Percentiles rank a stretch among this genome's conserved stretches.
These are phyloP conservation scores for Ashinkailepas kermadecensis DNA, from an alignment of 2,888 invertebrate genomes.

Conservation along the genomic window DNA sequence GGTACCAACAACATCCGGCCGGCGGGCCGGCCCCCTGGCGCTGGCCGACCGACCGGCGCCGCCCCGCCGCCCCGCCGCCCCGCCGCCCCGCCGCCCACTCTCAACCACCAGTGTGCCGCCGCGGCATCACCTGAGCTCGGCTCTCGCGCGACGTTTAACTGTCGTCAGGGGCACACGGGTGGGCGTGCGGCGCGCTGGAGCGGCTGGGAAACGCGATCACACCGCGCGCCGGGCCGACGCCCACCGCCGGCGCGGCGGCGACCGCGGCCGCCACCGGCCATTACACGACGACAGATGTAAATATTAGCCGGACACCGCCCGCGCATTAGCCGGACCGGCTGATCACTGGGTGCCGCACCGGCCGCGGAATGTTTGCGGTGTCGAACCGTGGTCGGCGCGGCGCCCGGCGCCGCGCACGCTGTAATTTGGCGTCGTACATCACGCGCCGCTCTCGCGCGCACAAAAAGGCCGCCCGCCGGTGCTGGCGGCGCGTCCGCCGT, in stretches of 20 bases:
- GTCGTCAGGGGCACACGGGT: too few relatives aligned
- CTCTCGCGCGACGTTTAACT: too few relatives aligned
- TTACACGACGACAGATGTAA: slow-evolving; percentile 7
- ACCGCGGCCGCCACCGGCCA: neutral
- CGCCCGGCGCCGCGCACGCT: neutral
- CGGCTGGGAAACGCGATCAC: neutral
- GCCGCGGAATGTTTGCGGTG: neutral
- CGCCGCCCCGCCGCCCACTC: neutral
- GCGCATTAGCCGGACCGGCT: neutral
- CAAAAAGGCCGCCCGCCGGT: neutral
- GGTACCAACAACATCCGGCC: too few relatives aligned
- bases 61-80: neutral
- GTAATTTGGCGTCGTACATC: slow-evolving; percentile 18
- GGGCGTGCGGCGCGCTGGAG: neutral
- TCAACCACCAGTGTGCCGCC: too few relatives aligned
- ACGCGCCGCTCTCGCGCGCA: neutral
- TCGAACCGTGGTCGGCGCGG: neutral
- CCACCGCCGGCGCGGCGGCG: neutral
- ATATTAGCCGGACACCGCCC: neutral
- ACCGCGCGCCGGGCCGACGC: neutral
- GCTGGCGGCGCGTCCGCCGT: neutral
- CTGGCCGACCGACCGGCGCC: neutral
- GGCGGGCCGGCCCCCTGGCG: neutral
- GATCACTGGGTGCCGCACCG: neutral
- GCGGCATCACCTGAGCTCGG: too few relatives aligned